These are phyloP conservation scores for Buathra laborator DNA, from an alignment of 2,888 invertebrate species.

Conservation along the genomic window DNA sequence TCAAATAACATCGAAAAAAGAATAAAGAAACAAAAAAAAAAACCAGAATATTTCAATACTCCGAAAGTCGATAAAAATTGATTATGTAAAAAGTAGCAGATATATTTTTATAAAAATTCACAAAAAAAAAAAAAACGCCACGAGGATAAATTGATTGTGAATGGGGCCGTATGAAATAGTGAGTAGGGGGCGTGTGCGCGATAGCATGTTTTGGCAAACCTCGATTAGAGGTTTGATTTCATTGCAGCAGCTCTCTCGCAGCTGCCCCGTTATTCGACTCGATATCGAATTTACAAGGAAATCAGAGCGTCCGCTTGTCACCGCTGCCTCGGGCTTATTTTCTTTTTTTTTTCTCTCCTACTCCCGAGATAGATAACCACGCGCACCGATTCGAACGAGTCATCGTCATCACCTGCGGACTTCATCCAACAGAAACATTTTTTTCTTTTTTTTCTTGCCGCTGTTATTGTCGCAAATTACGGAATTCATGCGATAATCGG, in stretches of 20 bases:
- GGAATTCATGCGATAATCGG: background rate
- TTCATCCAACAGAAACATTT: background rate
- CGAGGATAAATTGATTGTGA: background rate
- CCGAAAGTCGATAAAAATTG: conserved; percentile 24
- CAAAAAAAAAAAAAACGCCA: background rate
- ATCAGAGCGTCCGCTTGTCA: conserved; percentile 52
- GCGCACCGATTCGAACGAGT: conserved; percentile 20
- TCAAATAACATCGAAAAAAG: conserved; percentile 7
- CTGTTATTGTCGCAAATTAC: background rate
- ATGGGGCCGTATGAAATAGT: conserved; percentile 4
- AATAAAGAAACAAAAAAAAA: conserved; percentile 15
- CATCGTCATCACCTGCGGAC: conserved; percentile 37
- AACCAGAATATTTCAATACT: background rate
- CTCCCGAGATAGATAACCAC: conserved; percentile 2
- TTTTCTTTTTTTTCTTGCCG: background rate
- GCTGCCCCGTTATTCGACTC: conserved; percentile 43
- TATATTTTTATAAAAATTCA: background rate
- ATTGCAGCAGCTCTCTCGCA: conserved; percentile 36
- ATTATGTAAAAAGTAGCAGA: background rate
- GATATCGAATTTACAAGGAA: conserved; percentile 65
- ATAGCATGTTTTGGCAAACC: conserved; percentile 63
- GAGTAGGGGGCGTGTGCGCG: conserved; percentile 65
- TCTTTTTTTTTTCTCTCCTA: background rate
- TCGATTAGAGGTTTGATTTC: conserved; percentile 34
- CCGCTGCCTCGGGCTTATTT: conserved; percentile 5